These are phyloP conservation scores for Merodon equestris DNA, from an alignment of 2,888 invertebrate species.

Conservation along the genomic window DNA sequence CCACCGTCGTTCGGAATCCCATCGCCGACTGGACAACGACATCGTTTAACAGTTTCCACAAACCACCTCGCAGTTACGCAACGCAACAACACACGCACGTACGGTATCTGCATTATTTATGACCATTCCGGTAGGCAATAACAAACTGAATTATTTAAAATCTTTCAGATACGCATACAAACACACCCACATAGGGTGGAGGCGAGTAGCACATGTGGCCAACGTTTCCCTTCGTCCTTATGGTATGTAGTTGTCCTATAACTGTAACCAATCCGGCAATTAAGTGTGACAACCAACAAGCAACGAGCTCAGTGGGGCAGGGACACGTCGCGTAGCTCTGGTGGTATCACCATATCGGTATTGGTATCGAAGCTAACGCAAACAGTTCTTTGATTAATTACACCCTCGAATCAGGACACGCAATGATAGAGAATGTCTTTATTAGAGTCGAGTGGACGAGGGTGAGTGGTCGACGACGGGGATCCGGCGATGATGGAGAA, in stretches of 20 bases:
- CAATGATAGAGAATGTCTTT: slow-evolving; percentile 54
- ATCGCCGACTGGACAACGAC: slow-evolving; percentile 48
- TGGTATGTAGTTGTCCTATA: slow-evolving; percentile 20
- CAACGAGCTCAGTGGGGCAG: slow-evolving; percentile 26
- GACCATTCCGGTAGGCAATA: slow-evolving; percentile 60
- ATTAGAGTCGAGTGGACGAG: slow-evolving; percentile 38
- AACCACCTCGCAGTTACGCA: slow-evolving; percentile 59
- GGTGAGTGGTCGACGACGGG: slow-evolving; percentile 2
- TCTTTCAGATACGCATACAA: slow-evolving; percentile 25
- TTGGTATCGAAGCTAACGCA: slow-evolving; percentile 46
- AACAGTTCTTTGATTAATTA: slow-evolving; percentile 68
- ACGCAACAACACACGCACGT: slow-evolving; percentile 36
- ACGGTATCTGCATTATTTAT: slow-evolving; percentile 55
- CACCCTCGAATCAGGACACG: slow-evolving; percentile 45
- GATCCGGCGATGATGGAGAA: slow-evolving; percentile 47
- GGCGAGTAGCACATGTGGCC: slow-evolving; percentile 43
- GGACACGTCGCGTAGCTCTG: neutral
- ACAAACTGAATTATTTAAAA: slow-evolving; percentile 66
- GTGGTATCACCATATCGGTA: slow-evolving; percentile 29
- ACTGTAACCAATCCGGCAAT: slow-evolving; percentile 67
- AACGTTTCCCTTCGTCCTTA: slow-evolving; percentile 21
- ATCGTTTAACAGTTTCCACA: slow-evolving; percentile 63
- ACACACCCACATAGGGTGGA: slow-evolving; percentile 38
- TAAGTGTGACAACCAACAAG: slow-evolving; percentile 66
- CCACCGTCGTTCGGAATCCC: slow-evolving; percentile 37